Base-by-base conservation (phyloP, 1,140 invertebrate genomes). In the Hormaphis cornu region DNA sequence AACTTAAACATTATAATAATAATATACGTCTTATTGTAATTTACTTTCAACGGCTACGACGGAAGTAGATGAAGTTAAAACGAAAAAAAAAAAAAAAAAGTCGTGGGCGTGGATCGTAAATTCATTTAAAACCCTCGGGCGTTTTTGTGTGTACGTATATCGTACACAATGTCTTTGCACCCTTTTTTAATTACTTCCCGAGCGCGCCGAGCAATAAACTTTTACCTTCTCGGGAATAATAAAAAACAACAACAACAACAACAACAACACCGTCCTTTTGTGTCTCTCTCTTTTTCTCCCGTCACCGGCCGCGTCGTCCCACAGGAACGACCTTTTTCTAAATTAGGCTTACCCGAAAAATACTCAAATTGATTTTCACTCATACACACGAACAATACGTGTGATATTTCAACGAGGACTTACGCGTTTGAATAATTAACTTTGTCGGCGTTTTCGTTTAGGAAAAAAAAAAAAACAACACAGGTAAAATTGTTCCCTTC, bases 111-210 rank as follows among this genome's bases (percentile, higher is more conserved):
- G 20, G 28, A 22, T 48, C 44, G 61, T 66, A 50, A 66, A 66
- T 66, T 50, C 61, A 33, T 66, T 66, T 50, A 35, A 66, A 66
- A 66, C 61, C 61, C 61, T 35, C 16, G 42, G 28, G 42, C 44
- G 35, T 66, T 66, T 50, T 48, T 20, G 28, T 48, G 44, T 50
- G 22, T 46, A 46, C 42, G n/a, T n/a, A 56, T 40, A 40, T 40
- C 6, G 44, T 66, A 66, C 30, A 48, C 61, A 48, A 48, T 50
- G 61, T 66, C 61, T 66, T 66, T 35, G 61, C 61, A 66, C 61
- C 61, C 61, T 66, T 66, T 66, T 66, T 66, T 66, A 66, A 66
- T 66, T 66, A 66, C 42, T 50, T 50, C 26, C 61, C 61, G 6
- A 66, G 61, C 28, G 61, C 28, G 44, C 61, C 20, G 28, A 48